Base-by-base conservation (phyloP, 2,113 vertebrate species). In the Cygnus atratus region DNA sequence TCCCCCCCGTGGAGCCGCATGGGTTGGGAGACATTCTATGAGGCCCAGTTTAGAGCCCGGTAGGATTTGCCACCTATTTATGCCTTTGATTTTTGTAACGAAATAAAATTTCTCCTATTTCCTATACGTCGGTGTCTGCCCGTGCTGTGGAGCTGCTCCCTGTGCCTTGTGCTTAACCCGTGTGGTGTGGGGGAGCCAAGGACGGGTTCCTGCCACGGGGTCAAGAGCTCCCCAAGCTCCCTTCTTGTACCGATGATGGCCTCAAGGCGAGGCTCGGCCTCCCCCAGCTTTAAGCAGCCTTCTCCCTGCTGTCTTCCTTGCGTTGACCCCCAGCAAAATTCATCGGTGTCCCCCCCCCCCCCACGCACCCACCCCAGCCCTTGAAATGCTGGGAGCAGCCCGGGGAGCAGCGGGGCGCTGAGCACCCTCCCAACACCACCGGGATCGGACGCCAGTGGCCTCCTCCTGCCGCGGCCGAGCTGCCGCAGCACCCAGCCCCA, bases 81-180 rank as follows among this genome's bases (percentile, higher is more conserved):
- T 57, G 86, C 92, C 90, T 97, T 96, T 65, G 52, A 95, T 90
- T 97, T 97, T 97, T 96, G 92, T 97, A 97, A 95, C 48, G 4
- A n/a, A 95, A 97, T 97, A 87, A 97, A 90, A 31, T 74, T 90
- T 93, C 78, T 97, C 95, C 95, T 95, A 37, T 97, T 95, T 97
- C 13, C 88, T 62, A 70, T 93, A 57, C 4, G 3, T 33, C 0
- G 2, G 46, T 2, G 35, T 70, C 84, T 2, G 46, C 61, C 0
- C 3, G 41, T 0, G 13, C 41, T 29, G 22, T 43, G 92, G 77
- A 63, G 1, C 9, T 35, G 77, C 41, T 67, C 55, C 11, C 29
- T 20, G 72, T 24, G 1, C 59, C 62, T 58, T 57, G 4, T 61
- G 66, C 19, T 44, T 10, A 44, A 35, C 75, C 82, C 7, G 22